Evolutionary conservation across 1,140 invertebrate genomes (phyloP).

Genomic region (Reticulitermes speratus): DNA sequence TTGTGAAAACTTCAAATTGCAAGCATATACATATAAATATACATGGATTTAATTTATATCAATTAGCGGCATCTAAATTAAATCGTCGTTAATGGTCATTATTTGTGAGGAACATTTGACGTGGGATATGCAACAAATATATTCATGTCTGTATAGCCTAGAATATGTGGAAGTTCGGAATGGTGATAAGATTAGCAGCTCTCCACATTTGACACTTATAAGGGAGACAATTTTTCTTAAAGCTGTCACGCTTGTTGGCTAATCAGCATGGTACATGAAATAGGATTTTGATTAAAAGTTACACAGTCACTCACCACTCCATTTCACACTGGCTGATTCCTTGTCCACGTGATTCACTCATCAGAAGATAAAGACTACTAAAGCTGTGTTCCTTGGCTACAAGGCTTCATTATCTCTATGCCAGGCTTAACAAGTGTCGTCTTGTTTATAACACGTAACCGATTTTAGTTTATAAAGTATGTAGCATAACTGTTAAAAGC

Average conservation of each 20-base stretch:
- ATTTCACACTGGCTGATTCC: not conserved
- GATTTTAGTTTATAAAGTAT: not conserved
- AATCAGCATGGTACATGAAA: not conserved
- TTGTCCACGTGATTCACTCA: not conserved
- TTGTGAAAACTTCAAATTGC: no score
- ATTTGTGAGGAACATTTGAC: slow-evolving; percentile 12
- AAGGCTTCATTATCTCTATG: not conserved
- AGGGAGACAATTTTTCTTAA: not conserved
- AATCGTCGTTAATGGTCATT: not conserved
- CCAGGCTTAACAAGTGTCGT: not conserved
- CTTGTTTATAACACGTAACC: not conserved
- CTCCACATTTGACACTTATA: not conserved
- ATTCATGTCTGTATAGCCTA: not conserved
- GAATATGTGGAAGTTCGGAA: slow-evolving; percentile 10
- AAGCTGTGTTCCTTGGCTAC: not conserved
- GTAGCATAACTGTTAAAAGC: not conserved
- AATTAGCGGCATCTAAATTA: not conserved
- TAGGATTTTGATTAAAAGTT: not conserved
- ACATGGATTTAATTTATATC: not conserved
- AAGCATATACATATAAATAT: not conserved
- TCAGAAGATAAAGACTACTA: not conserved
- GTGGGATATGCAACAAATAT: slow-evolving; percentile 15
- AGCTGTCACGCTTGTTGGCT: not conserved
- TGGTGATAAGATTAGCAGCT: not conserved
- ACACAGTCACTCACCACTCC: slow-evolving; percentile 12